Conservation (phyloP, 2,113 vertebrate species). For the Saccopteryx bilineata region DNA sequence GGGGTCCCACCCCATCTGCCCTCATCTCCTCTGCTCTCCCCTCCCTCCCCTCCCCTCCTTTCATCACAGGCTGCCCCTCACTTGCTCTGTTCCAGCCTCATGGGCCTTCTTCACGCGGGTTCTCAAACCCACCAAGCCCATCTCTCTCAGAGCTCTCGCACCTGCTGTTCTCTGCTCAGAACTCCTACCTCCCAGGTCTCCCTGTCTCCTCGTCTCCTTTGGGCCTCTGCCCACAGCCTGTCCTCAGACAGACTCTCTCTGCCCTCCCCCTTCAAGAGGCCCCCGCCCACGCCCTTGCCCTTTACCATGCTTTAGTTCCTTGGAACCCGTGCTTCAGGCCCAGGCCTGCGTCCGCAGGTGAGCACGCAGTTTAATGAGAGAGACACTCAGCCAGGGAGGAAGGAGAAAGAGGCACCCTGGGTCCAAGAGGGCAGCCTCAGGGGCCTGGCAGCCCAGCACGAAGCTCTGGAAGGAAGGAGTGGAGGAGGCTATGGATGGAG, state of each 20-base stretch:
- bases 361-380: too few relatives aligned
- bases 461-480: constrained; percentile 75
- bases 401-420: not conserved
- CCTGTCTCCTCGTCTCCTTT: not conserved
- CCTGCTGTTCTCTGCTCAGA: not conserved
- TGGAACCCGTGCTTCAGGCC: not conserved
- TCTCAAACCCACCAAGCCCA: not conserved
- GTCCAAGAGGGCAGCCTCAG: not conserved
- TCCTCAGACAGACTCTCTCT: not conserved
- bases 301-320: not conserved
- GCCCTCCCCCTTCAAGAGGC: not conserved
- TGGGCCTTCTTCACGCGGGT: not conserved
- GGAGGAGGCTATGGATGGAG: constrained; percentile 65
- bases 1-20: accelerated
- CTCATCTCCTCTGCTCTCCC: too few relatives aligned
- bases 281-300: accelerated
- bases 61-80: too few relatives aligned
- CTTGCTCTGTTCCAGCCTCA: not conserved
- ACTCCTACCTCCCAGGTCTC: not conserved
- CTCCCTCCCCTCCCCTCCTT: not conserved
- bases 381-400: not conserved
- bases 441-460: constrained; percentile 64
- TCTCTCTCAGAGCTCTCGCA: not conserved
- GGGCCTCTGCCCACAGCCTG: not conserved
- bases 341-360: accelerated